phyloP scores from a whole-genome alignment of 2,113 vertebrate species.

The Rhinichthys klamathensis region DNA sequence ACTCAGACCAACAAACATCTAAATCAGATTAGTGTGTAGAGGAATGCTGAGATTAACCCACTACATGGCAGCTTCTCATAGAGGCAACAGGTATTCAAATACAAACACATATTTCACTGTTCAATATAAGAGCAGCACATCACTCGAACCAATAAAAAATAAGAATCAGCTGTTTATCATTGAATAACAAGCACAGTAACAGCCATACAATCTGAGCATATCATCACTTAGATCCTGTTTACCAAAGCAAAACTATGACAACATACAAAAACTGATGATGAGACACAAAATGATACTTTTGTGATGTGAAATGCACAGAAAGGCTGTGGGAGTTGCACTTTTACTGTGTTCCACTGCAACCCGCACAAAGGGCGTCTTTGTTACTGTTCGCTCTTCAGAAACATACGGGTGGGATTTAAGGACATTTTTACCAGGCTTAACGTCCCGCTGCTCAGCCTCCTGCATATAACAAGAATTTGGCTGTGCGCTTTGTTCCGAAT shows the following conservation, averaged over 20 bases:
- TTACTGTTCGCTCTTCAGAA: slow-evolving; percentile 1
- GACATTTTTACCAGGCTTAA: slow-evolving; percentile 51
- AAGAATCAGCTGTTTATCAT: not conserved
- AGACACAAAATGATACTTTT: not conserved
- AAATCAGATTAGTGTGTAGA: slow-evolving; percentile 56
- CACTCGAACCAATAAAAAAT: not conserved
- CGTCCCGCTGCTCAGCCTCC: slow-evolving; percentile 12
- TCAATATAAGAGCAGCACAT: not conserved
- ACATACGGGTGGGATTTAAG: slow-evolving; percentile 26
- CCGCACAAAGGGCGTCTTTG: slow-evolving; percentile 38
- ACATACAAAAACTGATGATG: not conserved
- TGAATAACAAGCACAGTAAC: not conserved
- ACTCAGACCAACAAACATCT: slow-evolving; percentile 30
- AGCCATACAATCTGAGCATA: not conserved
- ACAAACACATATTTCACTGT: not conserved
- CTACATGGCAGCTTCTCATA: not conserved
- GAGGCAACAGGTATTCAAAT: not conserved
- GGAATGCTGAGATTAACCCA: slow-evolving; percentile 51
- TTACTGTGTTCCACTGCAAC: not conserved
- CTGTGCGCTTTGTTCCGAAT: not conserved
- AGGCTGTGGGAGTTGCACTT: not conserved
- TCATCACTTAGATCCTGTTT: not conserved
- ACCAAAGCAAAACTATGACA: not conserved
- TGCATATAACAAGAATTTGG: slow-evolving; percentile 39
- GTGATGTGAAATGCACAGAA: not conserved